These are phyloP conservation scores for Rhinoptilus africanus DNA, from an alignment of 2,113 vertebrate genomes.

Conservation along the genomic window DNA sequence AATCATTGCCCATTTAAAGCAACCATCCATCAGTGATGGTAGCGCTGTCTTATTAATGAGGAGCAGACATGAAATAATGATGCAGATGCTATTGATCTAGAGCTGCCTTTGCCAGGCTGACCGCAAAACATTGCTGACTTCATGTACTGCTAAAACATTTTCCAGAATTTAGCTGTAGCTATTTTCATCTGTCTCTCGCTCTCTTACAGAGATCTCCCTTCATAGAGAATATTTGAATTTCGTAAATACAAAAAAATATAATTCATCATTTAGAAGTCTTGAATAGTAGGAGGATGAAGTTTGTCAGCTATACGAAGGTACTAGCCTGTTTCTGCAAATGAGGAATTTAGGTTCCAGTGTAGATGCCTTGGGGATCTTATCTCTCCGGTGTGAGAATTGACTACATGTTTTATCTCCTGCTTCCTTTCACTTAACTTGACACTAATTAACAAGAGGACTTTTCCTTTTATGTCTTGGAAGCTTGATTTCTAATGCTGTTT, in stretches of 20 bases:
- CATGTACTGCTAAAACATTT: not conserved
- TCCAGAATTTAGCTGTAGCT: not conserved
- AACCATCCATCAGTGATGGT: not conserved
- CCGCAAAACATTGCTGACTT: not conserved
- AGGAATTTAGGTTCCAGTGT: not conserved
- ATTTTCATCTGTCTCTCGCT: not conserved
- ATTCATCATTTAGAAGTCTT: not conserved
- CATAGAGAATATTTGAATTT: not conserved
- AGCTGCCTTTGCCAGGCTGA: not conserved
- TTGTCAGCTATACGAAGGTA: not conserved
- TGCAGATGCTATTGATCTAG: not conserved
- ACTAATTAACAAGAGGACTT: conserved; percentile 29
- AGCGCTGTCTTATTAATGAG: not conserved
- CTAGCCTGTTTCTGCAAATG: not conserved
- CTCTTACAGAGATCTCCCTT: not conserved
- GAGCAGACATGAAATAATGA: not conserved
- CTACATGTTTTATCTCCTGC: not conserved
- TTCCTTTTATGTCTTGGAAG: conserved; percentile 2
- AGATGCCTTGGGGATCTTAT: not conserved
- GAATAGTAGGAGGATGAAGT: not conserved
- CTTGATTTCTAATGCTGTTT: conserved; percentile 37
- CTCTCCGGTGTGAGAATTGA: not conserved
- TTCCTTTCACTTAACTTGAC: conserved; percentile 5
- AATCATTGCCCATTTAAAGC: not conserved
- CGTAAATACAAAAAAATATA: not conserved